Evolutionary conservation across 2,113 vertebrate genomes (phyloP).

Genomic region (Gambusia holbrooki): DNA sequence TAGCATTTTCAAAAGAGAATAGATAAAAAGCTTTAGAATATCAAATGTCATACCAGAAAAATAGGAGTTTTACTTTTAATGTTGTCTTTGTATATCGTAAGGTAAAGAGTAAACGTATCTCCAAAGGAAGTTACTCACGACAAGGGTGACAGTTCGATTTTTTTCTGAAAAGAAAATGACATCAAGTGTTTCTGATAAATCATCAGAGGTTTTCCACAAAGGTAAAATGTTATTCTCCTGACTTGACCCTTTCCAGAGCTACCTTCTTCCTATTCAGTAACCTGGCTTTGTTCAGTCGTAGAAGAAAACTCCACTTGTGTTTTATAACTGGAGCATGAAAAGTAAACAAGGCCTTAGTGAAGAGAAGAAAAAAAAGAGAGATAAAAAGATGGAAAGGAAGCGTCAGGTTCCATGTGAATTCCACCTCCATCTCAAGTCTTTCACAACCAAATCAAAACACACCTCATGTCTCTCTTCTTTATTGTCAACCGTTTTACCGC

Average conservation of each 20-base stretch:
- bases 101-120: too few relatives aligned
- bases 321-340: constrained; percentile 69
- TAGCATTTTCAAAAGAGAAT: too few relatives aligned
- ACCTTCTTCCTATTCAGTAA: constrained; percentile 41
- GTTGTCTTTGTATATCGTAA: too few relatives aligned
- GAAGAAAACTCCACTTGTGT: constrained; percentile 64
- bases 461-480: constrained; percentile 44
- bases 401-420: constrained; percentile 65
- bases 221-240: background rate
- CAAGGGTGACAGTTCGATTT: too few relatives aligned
- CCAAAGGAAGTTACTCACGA: too few relatives aligned
- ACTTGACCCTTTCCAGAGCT: constrained; percentile 6
- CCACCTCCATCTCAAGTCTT: constrained; percentile 55
- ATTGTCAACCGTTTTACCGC: constrained; percentile 45
- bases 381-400: constrained; percentile 14
- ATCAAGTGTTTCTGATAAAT: too few relatives aligned
- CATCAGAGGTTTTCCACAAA: background rate
- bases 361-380: background rate
- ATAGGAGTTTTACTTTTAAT: too few relatives aligned
- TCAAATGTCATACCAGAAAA: too few relatives aligned
- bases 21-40: too few relatives aligned
- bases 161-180: too few relatives aligned
- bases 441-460: constrained; percentile 74
- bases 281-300: constrained; percentile 43
- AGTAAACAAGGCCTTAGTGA: constrained; percentile 46